Evolutionary conservation across 2,113 vertebrate genomes (phyloP).

Genomic region (Ariopsis seemanni): DNA sequence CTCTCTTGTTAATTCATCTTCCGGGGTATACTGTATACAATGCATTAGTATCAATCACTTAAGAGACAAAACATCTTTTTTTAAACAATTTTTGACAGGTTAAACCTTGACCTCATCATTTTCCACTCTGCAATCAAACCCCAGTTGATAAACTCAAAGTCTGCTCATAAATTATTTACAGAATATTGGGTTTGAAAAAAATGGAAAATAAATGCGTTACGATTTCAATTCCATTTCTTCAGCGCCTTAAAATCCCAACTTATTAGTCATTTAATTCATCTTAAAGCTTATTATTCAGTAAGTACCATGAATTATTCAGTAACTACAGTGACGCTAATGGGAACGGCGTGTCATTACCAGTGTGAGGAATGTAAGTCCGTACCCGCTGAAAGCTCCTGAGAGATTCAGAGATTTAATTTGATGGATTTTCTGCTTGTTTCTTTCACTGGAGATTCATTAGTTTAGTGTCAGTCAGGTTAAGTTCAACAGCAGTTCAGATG

Average conservation of each 20-base stretch:
- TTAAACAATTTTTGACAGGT: neutral
- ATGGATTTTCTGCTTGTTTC: slow-evolving; percentile 23
- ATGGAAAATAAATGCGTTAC: neutral
- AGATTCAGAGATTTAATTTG: slow-evolving; percentile 18
- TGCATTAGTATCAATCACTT: neutral
- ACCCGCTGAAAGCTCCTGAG: slow-evolving; percentile 6
- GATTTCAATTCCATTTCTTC: neutral
- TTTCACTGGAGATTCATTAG: slow-evolving; percentile 1
- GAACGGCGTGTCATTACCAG: slow-evolving; percentile 14
- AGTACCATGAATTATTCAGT: slow-evolving; percentile 17
- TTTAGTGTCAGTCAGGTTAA: slow-evolving; percentile 5
- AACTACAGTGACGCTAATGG: slow-evolving; percentile 1
- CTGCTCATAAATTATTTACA: slow-evolving; percentile 12
- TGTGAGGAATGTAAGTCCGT: slow-evolving; percentile 19
- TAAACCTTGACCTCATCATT: slow-evolving; percentile 9
- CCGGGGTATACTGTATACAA: neutral
- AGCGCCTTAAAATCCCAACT: neutral
- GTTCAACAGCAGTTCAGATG: neutral
- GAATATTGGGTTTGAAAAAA: neutral
- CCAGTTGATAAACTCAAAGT: neutral
- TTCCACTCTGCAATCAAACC: neutral
- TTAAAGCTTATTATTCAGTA: slow-evolving; percentile 3
- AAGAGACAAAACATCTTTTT: neutral
- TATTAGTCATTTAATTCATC: slow-evolving; percentile 27
- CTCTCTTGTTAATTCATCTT: too few relatives aligned